Evolutionary conservation across 2,888 invertebrate species (phyloP), one percentile per base, ranked within the genome.

Genomic region (Epinotia nisella): DNA sequence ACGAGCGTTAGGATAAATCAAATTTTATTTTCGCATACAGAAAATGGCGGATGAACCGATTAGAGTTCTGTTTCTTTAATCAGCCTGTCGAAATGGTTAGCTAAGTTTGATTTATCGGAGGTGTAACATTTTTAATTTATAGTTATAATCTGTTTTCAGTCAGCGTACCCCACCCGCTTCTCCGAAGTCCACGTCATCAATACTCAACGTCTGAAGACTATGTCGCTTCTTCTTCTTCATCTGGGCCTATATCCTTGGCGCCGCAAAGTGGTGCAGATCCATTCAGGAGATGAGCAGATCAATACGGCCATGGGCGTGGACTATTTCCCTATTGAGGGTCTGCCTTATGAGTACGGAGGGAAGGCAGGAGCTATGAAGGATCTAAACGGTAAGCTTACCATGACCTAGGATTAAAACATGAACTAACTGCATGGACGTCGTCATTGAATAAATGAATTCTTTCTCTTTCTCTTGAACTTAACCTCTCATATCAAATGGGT

Each of bases 331-430:
- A 94, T 94, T 67, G 96, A 97, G 49, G 95, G 97, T 35, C 87
- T 98, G 67, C 98, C 98, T 0, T 94, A 95, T 76, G 98, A 98
- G 82, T 98, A 97, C 82, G 98, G 97, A 0, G 98, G 98, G 15
- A 95, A 95, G 65, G 96, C 96, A 76, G 97, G 97, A 0, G 95
- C 95, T 69, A 94, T 97, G 81, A 94, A 95, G 59, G 95, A 95
- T 78, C 95, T 97, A 62, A 96, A 96, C 84, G 95, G 96, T 96
- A 29, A 71, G 58, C 9, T 19, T 11, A 9, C 15, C 51, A 41
- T 64, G 45, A 10, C 15, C 29, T 29, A 29, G 35, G 29, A 5
- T 29, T 29, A 7, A 7, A 29, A 7, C 29, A 7, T 29, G 29
- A 29, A 29, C 29, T 29, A 5, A 29, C 5, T 29, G 5, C 29